phyloP scores from a whole-genome alignment of 2,888 invertebrate species.

The Eupithecia centaureata region DNA sequence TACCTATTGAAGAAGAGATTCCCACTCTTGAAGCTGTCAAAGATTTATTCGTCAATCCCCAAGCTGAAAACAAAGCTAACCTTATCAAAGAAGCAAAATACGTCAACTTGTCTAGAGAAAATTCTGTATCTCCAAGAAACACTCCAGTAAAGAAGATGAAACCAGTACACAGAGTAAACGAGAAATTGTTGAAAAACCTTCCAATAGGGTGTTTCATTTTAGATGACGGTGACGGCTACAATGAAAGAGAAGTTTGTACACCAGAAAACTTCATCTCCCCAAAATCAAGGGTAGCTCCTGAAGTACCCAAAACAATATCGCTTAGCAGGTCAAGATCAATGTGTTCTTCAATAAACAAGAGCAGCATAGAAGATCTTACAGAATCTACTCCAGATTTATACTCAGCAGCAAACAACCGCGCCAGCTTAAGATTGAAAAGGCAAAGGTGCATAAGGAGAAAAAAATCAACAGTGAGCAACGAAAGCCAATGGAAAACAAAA shows the following conservation, averaged over 20 bases:
- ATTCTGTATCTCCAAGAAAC: constrained; percentile 73
- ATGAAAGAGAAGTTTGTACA: constrained; percentile 80
- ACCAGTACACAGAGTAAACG: constrained; percentile 68
- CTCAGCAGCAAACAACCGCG: constrained; percentile 55
- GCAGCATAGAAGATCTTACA: constrained; percentile 57
- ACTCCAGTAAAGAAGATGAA: constrained; percentile 67
- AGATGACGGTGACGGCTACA: constrained; percentile 77
- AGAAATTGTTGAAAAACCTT: constrained; percentile 72
- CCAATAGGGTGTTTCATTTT: constrained; percentile 77
- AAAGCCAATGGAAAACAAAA: constrained; percentile 65
- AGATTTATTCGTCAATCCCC: constrained; percentile 74
- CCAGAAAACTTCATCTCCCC: constrained; percentile 63
- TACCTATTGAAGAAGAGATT: constrained; percentile 59
- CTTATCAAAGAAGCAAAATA: constrained; percentile 77
- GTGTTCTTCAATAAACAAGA: constrained; percentile 58
- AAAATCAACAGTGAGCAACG: constrained; percentile 75
- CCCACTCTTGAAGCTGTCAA: constrained; percentile 64
- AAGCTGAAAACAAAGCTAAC: constrained; percentile 71
- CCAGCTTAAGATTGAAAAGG: constrained; percentile 75
- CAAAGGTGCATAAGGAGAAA: constrained; percentile 84
- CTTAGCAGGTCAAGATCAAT: constrained; percentile 72
- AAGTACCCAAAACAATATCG: constrained; percentile 45
- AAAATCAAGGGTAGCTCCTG: constrained; percentile 44
- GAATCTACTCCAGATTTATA: constrained; percentile 75
- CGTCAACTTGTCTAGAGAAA: constrained; percentile 74